A percentile compares a stretch with the other conserved stretches of the same genome.
phyloP scores from a whole-genome alignment of 2,888 invertebrate genomes.

The Troilus luridus region DNA sequence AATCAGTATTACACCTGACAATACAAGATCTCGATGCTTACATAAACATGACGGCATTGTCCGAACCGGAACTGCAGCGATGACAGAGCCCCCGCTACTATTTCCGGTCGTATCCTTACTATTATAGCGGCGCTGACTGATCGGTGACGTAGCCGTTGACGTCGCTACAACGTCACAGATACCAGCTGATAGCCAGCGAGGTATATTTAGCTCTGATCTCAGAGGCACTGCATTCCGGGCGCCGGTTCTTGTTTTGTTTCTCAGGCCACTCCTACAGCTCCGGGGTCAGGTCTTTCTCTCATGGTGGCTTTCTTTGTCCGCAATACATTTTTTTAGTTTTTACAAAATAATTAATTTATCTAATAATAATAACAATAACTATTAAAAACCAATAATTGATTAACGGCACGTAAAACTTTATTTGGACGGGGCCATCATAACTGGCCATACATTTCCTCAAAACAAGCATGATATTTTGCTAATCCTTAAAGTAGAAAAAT shows the following conservation, averaged over 20 bases:
- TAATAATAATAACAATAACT: no score
- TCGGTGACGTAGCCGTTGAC: background rate
- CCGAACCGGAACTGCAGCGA: background rate
- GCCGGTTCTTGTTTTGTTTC: background rate
- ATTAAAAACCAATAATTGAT: no score
- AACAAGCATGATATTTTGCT: no score
- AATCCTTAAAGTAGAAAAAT: no score
- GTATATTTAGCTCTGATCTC: slow-evolving; percentile 41
- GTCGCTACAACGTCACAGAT: background rate
- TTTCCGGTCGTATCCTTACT: background rate
- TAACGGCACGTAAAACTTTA: no score
- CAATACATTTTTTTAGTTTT: background rate
- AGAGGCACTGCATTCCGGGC: slow-evolving; percentile 39
- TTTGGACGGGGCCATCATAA: no score
- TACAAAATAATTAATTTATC: background rate
- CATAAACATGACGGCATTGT: background rate
- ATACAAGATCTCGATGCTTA: background rate
- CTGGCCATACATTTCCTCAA: no score
- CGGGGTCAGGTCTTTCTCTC: slow-evolving; percentile 12
- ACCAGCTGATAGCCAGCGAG: background rate
- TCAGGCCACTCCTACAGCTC: slow-evolving; percentile 6
- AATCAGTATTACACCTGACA: background rate
- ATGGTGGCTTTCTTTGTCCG: background rate
- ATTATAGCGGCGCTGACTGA: background rate
- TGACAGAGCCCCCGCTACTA: background rate